These are phyloP conservation scores for Pelmatolapia mariae DNA, from an alignment of 2,113 vertebrate genomes.

Conservation along the genomic window DNA sequence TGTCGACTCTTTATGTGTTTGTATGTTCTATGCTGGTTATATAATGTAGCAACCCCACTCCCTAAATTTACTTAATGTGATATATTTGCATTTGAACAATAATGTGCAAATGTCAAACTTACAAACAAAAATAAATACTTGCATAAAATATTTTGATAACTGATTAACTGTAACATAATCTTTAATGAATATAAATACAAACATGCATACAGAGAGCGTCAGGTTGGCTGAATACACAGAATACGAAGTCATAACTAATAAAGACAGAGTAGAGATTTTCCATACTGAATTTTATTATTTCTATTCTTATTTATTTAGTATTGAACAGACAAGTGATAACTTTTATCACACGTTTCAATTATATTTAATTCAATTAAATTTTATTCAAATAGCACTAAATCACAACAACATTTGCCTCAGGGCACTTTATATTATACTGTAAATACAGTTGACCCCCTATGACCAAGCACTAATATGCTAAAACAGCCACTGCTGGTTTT, in stretches of 20 bases:
- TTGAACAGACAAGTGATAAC: neutral
- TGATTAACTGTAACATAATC: neutral
- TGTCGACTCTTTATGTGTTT: neutral
- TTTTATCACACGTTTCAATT: neutral
- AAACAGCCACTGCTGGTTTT: too few species aligned
- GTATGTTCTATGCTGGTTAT: neutral
- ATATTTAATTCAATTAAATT: neutral
- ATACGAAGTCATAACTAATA: neutral
- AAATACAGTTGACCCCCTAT: too few species aligned
- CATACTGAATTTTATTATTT: neutral
- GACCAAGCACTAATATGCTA: too few species aligned
- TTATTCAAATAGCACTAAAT: too few species aligned
- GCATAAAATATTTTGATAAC: neutral
- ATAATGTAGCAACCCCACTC: neutral
- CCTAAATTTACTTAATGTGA: neutral
- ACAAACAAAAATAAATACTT: neutral
- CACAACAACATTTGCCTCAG: too few species aligned
- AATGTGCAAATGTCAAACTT: accelerated
- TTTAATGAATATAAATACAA: accelerated
- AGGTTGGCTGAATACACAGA: neutral
- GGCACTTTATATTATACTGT: too few species aligned
- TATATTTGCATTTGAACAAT: neutral
- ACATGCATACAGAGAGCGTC: neutral
- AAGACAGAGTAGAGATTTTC: neutral
- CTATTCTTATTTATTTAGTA: neutral